Evolutionary conservation across 2,797 vertebrate species (phyloP).

Genomic region (Rhinogobio ventralis): DNA sequence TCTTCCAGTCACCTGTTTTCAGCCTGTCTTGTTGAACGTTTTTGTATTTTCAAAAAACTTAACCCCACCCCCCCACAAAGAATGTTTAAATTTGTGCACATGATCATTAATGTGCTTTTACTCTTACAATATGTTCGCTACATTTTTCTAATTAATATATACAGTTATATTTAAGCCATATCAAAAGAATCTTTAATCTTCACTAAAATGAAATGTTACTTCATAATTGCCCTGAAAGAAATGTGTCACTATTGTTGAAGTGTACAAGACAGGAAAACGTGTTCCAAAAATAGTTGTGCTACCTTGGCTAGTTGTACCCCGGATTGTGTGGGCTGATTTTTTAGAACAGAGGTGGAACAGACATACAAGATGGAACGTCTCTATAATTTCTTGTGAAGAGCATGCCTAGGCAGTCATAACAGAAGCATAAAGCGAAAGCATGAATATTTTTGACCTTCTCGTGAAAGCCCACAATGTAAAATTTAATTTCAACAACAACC

Average conservation of each 20-base stretch:
- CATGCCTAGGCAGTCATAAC: constrained; percentile 29
- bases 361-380: constrained; percentile 29
- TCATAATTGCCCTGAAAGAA: constrained; percentile 28
- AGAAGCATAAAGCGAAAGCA: constrained; percentile 30
- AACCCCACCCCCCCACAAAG: no score
- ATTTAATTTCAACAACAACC: constrained; percentile 53
- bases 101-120: neutral
- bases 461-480: constrained; percentile 35
- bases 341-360: constrained; percentile 44
- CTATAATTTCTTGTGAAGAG: constrained; percentile 38
- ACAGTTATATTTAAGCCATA: neutral
- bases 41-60: no score
- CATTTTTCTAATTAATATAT: neutral
- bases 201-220: neutral
- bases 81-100: neutral
- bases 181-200: neutral
- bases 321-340: constrained; percentile 55
- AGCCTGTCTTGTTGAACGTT: no score
- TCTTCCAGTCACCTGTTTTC: no score
- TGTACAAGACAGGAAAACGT: constrained; percentile 62
- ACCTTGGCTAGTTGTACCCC: constrained; percentile 50
- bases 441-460: constrained; percentile 42
- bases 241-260: constrained; percentile 37
- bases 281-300: constrained; percentile 62
- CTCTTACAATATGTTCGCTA: neutral